phyloP scores from a whole-genome alignment of 2,113 vertebrate genomes.

The Pao palembangensis region DNA sequence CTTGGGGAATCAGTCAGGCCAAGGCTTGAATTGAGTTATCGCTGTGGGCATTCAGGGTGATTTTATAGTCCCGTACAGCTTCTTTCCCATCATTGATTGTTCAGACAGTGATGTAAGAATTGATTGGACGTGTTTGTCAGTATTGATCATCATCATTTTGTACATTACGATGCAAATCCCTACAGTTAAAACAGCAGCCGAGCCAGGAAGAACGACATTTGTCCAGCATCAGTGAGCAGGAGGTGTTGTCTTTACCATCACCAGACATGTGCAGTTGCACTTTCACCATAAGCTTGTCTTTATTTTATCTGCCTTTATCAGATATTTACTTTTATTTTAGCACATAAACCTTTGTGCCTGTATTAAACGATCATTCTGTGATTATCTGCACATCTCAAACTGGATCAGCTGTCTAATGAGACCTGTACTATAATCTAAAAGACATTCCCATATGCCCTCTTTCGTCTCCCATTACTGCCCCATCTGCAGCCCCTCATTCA shows the following conservation, averaged over 20 bases:
- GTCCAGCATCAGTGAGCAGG: slow-evolving; percentile 14
- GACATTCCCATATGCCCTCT: slow-evolving; percentile 42
- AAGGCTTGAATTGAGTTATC: slow-evolving; percentile 12
- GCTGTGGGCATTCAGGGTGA: slow-evolving; percentile 6
- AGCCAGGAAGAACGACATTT: slow-evolving; percentile 6
- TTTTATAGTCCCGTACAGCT: slow-evolving; percentile 8
- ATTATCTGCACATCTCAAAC: slow-evolving; percentile 19
- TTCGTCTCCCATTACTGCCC: slow-evolving; percentile 38
- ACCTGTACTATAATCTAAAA: slow-evolving; percentile 45
- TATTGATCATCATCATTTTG: background rate
- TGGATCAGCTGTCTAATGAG: slow-evolving; percentile 26
- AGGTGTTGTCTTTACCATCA: slow-evolving; percentile 16
- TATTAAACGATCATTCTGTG: background rate
- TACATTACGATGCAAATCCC: background rate
- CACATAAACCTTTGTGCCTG: background rate
- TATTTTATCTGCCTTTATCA: background rate
- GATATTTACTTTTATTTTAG: background rate
- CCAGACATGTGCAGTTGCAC: slow-evolving; percentile 1
- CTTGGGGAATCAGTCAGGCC: slow-evolving; percentile 22
- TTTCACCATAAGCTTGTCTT: background rate
- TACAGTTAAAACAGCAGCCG: background rate
- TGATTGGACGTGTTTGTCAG: background rate
- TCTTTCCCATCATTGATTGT: background rate
- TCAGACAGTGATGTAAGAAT: background rate
- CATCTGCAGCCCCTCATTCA: slow-evolving; percentile 15